Evolutionary conservation across 2,113 vertebrate species (phyloP), one percentile per base, ranked within the genome.

Genomic region (Pelvicachromis taeniatus): DNA sequence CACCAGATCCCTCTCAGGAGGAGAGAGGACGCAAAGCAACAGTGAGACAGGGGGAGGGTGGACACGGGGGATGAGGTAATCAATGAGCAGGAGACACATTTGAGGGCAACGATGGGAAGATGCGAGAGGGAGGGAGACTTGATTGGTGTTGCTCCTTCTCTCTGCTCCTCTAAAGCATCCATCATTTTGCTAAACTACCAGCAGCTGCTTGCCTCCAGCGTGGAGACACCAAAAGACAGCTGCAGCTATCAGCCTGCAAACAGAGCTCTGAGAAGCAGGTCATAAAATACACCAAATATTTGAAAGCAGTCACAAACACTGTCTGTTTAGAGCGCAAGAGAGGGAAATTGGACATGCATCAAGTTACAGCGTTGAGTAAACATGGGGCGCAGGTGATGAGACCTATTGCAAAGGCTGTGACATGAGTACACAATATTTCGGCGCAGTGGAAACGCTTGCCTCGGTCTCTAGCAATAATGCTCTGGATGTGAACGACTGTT

Each of bases 11-110:
- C 63, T 83, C 75, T 82, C 83, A 77, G 58, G 54, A 70, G 87
- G 50, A 21, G 65, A 82, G 78, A 79, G 70, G 83, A 81, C 17
- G 65, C 68, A 33, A 29, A 42, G 83, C 59, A 88, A 52, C 79
- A 79, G 50, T 45, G 77, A 80, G 83, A 78, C 12, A 9, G 55
- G 48, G 58, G 80, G 78, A 48, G 81, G 61, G 78, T 9, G 68
- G 19, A 59, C 52, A 26, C 48, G 54, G 83, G 16, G 89, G 77
- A 90, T 93, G 94, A 93, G 93, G 92, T 93, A 87, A 94, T 93
- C 91, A 84, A 89, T 89, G 85, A 82, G 58, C 77, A 65, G 78
- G 86, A 92, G 63, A 82, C 79, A 85, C 78, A 79, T 38, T 33
- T 52, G 33, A 85, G 81, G 77, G 59, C 59, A 65, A 10, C 3